phyloP scores from a whole-genome alignment of 2,797 vertebrate genomes.

The Hirundo rustica region DNA sequence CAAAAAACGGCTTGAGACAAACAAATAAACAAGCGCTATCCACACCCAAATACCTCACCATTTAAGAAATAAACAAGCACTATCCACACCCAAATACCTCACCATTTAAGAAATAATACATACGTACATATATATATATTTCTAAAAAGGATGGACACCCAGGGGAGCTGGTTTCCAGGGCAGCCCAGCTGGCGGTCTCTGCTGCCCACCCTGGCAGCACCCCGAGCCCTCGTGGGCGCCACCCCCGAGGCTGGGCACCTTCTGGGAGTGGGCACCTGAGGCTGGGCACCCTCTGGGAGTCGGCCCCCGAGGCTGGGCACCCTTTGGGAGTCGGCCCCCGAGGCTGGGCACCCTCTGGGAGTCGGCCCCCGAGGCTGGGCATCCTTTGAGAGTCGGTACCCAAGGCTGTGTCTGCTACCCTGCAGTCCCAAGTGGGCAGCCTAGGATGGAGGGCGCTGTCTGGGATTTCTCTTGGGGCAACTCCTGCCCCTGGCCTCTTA shows the following conservation, averaged over 20 bases:
- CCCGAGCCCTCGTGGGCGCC: not conserved
- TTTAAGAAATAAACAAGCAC: not conserved
- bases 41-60: not conserved
- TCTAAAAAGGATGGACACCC: not conserved
- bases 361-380: too few relatives aligned
- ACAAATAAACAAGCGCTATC: not conserved
- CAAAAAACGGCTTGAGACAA: not conserved
- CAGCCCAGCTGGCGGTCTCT: not conserved
- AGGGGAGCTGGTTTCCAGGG: not conserved
- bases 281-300: not conserved
- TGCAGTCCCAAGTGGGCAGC: accelerated
- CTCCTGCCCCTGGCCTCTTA: not conserved
- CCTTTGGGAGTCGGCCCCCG: too few relatives aligned
- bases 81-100: not conserved
- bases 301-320: too few relatives aligned
- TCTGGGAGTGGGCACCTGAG: not conserved
- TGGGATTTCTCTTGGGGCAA: not conserved
- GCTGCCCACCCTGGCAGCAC: not conserved
- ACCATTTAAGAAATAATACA: not conserved
- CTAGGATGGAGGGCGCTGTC: not conserved
- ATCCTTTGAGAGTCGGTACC: not conserved
- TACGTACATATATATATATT: too few relatives aligned
- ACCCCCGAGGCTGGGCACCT: not conserved
- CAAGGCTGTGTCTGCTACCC: not conserved
- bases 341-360: too few relatives aligned